A percentile compares a stretch with the other conserved stretches of the same genome.
phyloP scores from a whole-genome alignment of 2,888 invertebrate species.

The Hyppa rectilinea region DNA sequence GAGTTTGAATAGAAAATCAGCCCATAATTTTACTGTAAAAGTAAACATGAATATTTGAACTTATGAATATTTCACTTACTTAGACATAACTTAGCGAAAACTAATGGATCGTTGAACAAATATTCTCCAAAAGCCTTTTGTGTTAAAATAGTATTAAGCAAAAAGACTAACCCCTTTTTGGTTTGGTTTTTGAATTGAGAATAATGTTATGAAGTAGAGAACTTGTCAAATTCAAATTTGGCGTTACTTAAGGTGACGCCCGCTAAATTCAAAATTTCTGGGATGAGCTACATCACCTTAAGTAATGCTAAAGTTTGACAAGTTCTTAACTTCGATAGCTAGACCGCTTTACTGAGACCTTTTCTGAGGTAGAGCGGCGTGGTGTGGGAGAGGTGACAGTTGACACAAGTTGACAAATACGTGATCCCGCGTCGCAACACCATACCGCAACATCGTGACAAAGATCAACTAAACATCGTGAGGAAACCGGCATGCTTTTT shows the following conservation, averaged over 20 bases:
- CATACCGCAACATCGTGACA: too few species aligned
- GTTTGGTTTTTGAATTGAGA: not conserved
- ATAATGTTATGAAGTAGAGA: not conserved
- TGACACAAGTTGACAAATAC: too few species aligned
- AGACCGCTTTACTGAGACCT: too few species aligned
- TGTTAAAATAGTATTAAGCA: slow-evolving; percentile 3
- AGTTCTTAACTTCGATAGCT: not conserved
- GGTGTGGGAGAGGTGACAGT: too few species aligned
- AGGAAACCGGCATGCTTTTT: too few species aligned
- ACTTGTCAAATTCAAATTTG: not conserved
- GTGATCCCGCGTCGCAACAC: too few species aligned
- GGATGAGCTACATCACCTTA: too few species aligned
- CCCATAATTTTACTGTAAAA: not conserved
- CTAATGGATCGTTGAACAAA: not conserved
- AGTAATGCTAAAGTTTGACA: not conserved
- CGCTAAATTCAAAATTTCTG: too few species aligned
- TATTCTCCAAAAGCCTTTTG: not conserved
- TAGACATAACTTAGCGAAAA: not conserved
- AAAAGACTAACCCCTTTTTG: not conserved
- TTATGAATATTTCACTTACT: slow-evolving; percentile 12
- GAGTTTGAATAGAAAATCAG: slow-evolving; percentile 3
- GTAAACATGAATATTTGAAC: slow-evolving; percentile 8
- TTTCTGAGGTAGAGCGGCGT: too few species aligned
- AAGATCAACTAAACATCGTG: too few species aligned
- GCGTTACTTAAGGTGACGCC: not conserved